Percentiles rank a stretch among this genome's conserved stretches.
Conservation (phyloP, 1,140 invertebrate genomes). For the Sipha flava region DNA sequence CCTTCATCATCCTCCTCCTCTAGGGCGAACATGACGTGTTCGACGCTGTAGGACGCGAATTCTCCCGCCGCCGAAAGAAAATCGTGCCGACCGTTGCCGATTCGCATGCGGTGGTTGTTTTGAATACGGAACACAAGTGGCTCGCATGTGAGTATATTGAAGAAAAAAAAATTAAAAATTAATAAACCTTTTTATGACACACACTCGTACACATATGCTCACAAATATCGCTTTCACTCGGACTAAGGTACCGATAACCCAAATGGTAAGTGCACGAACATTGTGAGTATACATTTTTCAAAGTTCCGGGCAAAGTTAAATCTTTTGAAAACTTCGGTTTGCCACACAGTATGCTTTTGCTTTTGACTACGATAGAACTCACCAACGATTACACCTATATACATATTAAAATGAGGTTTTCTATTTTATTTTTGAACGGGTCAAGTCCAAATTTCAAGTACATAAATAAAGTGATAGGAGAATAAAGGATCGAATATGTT, state of each 20-base stretch:
- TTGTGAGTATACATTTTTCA: neutral
- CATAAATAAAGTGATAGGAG: too few species aligned
- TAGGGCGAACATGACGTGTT: neutral
- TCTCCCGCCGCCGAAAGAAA: neutral
- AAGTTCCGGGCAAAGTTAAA: constrained; percentile 5
- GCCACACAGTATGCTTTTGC: neutral
- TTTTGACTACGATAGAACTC: neutral
- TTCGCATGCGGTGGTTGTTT: neutral
- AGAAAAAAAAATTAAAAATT: constrained; percentile 14
- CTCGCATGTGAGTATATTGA: neutral
- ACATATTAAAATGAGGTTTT: too few species aligned
- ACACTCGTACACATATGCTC: neutral
- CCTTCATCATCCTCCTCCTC: too few species aligned
- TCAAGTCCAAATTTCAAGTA: too few species aligned
- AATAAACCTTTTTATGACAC: neutral
- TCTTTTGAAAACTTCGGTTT: neutral
- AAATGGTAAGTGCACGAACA: neutral
- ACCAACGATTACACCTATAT: too few species aligned
- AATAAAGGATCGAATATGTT: too few species aligned
- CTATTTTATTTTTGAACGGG: too few species aligned
- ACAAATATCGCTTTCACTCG: constrained; percentile 9
- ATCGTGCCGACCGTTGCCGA: neutral
- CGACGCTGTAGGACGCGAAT: neutral
- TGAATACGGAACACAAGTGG: constrained; percentile 14
- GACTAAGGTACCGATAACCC: neutral